phyloP scores from a whole-genome alignment of 2,113 vertebrate genomes.

The Pteronura brasiliensis region DNA sequence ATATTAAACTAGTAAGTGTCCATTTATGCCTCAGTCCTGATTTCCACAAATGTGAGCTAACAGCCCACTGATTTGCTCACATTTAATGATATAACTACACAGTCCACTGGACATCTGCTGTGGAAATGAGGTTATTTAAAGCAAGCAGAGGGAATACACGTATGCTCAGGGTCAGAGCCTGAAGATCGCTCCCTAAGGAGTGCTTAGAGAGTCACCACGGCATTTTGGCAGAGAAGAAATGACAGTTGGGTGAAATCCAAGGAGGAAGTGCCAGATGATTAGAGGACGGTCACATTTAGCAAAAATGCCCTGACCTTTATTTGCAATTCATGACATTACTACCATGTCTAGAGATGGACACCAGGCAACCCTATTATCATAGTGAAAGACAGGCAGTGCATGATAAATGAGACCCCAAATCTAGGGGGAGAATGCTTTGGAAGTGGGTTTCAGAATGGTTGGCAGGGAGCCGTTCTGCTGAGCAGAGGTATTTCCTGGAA shows the following conservation, averaged over 20 bases:
- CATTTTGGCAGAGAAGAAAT: background rate
- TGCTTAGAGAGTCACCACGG: background rate
- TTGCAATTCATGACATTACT: background rate
- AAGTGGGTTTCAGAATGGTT: background rate
- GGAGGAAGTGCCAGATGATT: background rate
- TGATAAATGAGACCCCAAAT: background rate
- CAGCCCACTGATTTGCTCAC: background rate
- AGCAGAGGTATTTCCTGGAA: background rate
- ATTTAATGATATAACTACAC: background rate
- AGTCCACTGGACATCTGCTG: background rate
- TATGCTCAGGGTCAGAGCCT: background rate
- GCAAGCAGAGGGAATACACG: background rate
- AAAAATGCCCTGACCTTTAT: background rate
- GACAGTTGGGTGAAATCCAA: background rate
- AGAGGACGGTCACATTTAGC: background rate
- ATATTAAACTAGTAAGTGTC: background rate
- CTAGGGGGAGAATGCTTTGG: background rate
- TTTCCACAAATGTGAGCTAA: background rate
- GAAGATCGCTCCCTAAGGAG: background rate
- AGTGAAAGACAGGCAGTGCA: background rate
- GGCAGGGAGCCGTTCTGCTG: background rate
- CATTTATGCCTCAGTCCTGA: background rate
- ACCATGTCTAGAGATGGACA: background rate
- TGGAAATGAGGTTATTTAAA: slow-evolving; percentile 35
- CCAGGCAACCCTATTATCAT: background rate